Evolutionary conservation across 1,140 invertebrate genomes (phyloP), one percentile per base, ranked within the genome.

Genomic region (Doryteuthis pealeii): DNA sequence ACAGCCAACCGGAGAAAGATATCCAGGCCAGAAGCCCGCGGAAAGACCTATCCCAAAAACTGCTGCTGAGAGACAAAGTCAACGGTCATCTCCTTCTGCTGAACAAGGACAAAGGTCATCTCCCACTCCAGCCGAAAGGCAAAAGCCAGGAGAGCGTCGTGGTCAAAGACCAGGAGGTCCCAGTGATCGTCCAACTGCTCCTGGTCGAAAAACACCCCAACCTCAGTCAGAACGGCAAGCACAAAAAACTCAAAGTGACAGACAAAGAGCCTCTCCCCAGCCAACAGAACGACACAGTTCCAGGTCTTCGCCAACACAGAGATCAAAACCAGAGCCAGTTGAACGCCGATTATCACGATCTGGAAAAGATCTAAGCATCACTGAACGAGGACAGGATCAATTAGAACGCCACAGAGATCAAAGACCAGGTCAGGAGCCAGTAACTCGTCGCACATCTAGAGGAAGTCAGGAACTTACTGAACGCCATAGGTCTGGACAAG

Each of bases 381-480:
- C 54, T 62, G 54, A 62, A 62, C 54, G 54, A 62, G 54, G 54
- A 62, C 54, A 62, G 54, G 54, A 62, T n/a, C 54, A 22, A 62
- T 14, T 22, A 15, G 54, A 62, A 28, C 54, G 54, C 26, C 26
- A n/a, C 26, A 22, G 54, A n/a, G 54, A 62, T 28, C 54, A 62
- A 62, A 22, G 54, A 62, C 26, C 54, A 62, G 18, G 54, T 62
- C 22, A 28, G 54, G 54, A 62, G 26, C 54, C 54, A 62, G 26
- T 62, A 62, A 28, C 54, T 62, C 54, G 54, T 62, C 54, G 54
- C 26, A 62, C 54, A 62, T 62, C 54, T 14, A 22, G 54, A 62
- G 54, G 54, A n/a, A 62, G 54, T 62, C 54, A 62, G 54, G 54
- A 62, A 62, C 54, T 62, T 62, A 62, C 54, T 62, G 54, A 62